Percentiles rank a stretch among this genome's conserved stretches.
These are phyloP conservation scores for Ophioninae sp. DNA, from an alignment of 2,888 invertebrate genomes.

Conservation along the genomic window DNA sequence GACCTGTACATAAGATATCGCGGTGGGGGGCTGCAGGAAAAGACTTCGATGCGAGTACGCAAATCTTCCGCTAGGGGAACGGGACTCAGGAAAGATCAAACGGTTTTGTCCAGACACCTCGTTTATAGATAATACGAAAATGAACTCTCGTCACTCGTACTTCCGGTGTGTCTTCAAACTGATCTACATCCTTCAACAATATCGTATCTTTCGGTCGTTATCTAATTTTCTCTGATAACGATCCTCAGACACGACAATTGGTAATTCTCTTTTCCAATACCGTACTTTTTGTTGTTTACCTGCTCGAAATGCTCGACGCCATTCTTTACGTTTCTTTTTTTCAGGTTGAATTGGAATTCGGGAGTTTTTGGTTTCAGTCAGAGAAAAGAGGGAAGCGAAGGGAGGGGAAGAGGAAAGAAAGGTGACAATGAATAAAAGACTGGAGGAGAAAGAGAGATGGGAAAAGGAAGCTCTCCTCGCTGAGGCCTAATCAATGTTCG, in stretches of 20 bases:
- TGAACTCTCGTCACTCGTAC: neutral
- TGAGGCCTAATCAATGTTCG: conserved; percentile 61
- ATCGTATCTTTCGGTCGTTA: neutral
- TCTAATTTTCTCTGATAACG: neutral
- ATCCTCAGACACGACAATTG: neutral
- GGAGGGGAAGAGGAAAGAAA: neutral
- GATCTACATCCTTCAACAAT: neutral
- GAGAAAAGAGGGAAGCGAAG: no score
- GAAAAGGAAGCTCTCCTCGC: conserved; percentile 45
- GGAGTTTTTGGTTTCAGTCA: no score
- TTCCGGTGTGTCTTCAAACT: neutral
- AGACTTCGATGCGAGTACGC: no score
- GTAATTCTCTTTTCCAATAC: neutral
- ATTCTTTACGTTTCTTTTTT: no score
- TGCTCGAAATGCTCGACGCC: no score
- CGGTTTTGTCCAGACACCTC: neutral
- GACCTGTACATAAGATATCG: no score
- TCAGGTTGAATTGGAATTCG: no score
- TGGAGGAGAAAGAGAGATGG: conserved; percentile 21
- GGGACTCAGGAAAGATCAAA: neutral
- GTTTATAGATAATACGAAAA: neutral
- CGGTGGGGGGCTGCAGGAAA: no score
- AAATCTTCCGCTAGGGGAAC: no score
- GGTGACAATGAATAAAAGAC: conserved; percentile 7
- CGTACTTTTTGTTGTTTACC: neutral